Percentiles rank a stretch among this genome's conserved stretches.
Evolutionary conservation across 64 coral and sea anemone genomes (phyloP).

Genomic region (Anthopleura sola): DNA sequence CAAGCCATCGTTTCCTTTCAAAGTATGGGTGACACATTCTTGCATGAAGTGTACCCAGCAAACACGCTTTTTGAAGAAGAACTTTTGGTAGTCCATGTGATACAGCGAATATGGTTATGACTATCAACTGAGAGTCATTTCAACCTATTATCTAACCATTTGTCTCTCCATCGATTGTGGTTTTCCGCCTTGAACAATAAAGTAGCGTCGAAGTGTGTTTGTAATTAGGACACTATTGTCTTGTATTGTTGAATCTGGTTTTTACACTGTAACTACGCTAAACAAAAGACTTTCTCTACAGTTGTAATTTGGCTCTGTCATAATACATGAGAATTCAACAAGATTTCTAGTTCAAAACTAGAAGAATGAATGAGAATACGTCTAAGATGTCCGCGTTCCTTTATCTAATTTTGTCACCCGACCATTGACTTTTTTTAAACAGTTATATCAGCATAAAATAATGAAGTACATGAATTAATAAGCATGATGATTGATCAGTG

Average conservation of each 20-base stretch:
- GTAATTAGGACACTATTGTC: background rate
- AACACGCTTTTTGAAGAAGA: no score
- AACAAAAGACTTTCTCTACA: background rate
- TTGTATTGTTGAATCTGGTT: background rate
- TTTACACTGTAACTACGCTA: background rate
- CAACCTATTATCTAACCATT: background rate
- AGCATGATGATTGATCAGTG: background rate
- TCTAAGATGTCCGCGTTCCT: no score
- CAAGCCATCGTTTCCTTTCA: background rate
- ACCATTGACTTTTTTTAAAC: background rate
- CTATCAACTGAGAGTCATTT: background rate
- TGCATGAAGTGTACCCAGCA: background rate
- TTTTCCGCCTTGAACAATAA: slow-evolving; percentile 3
- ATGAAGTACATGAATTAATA: background rate
- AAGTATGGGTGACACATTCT: background rate
- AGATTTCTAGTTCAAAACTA: background rate
- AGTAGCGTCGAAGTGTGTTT: background rate
- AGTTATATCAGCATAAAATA: background rate
- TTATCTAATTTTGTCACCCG: no score
- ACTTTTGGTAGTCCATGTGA: no score
- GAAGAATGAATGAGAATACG: no score
- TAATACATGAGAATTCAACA: background rate
- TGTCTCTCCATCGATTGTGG: background rate
- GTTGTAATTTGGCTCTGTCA: background rate
- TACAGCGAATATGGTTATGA: no score